Evolutionary conservation across 1,140 invertebrate genomes (phyloP), one percentile per base, ranked within the genome.

Genomic region (Manduca sexta): DNA sequence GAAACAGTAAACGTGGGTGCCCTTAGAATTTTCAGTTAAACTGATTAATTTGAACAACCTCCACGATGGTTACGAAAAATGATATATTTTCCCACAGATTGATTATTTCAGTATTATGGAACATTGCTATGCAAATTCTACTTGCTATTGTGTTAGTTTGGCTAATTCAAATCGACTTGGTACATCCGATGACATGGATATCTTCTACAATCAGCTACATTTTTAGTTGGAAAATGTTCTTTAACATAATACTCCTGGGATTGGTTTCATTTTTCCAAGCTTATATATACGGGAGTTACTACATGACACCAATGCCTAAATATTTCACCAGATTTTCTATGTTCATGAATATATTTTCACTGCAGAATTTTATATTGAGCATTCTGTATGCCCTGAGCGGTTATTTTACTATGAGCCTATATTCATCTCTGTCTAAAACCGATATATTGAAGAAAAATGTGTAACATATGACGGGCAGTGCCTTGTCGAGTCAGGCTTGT

Each of bases 251-350:
- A 16, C 65, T 82, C 14, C 65, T 85, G 7, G 59, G 57, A 40
- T 48, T 82, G 45, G 78, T 85, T 2, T 79, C 82, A 17, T 81
- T 79, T 49, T 82, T 82, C 48, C 82, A 85, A 64, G 82, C 79
- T n/a, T 85, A 74, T 39, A 70, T 85, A 31, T 85, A 83, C 49
- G 79, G 74, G 41, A 77, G 63, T 43, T 80, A 79, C 39, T 81
- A 79, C 18, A 74, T 74, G 46, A 66, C 62, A 11, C 69, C 78
- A 38, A 48, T 65, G 40, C 77, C 78, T 0, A 90, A 89, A 51
- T 78, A 87, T 43, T 88, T 88, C 45, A 92, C 88, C 29, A 87
- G 90, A 73, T 91, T 92, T 58, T 74, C 84, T 15, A 89, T 89
- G 68, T 86, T 92, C 31, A 71, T 89, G 18, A 87, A 80, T 33